A percentile compares a stretch with the other conserved stretches of the same genome.
Evolutionary conservation across 2,797 vertebrate genomes (phyloP).

Genomic region (Smutsia temminckii): DNA sequence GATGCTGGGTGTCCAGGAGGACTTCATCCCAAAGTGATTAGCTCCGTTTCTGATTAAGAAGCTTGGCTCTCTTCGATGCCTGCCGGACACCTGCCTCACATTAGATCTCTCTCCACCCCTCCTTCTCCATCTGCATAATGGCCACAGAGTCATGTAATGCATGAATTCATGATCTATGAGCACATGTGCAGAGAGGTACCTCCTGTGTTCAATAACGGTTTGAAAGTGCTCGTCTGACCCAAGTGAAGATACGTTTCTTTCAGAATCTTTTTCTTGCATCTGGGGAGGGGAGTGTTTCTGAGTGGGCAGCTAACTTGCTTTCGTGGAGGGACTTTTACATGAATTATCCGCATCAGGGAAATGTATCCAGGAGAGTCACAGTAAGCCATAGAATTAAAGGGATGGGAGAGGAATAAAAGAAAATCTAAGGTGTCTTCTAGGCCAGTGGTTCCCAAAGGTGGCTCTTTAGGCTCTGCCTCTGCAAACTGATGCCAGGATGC

Average conservation of each 20-base stretch:
- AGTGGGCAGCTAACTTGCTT: background rate
- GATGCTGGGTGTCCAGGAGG: background rate
- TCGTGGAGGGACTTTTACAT: background rate
- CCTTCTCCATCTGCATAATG: background rate
- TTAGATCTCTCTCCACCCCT: background rate
- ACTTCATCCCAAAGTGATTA: background rate
- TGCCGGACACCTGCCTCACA: too few relatives aligned
- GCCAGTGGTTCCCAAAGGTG: background rate
- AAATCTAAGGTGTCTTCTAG: fast-evolving
- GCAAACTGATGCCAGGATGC: too few relatives aligned
- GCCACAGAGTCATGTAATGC: background rate
- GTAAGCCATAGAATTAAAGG: fast-evolving
- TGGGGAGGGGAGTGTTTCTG: too few relatives aligned
- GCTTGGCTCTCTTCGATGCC: fast-evolving
- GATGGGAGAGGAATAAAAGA: fast-evolving
- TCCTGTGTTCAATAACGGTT: background rate
- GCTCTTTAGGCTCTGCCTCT: background rate
- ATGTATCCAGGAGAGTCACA: background rate
- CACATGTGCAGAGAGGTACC: background rate
- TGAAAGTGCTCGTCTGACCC: background rate
- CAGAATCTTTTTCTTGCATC: too few relatives aligned
- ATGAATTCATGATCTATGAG: background rate
- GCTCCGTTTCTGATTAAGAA: background rate
- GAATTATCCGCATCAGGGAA: background rate
- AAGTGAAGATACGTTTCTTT: background rate